phyloP scores from a whole-genome alignment of 2,113 vertebrate genomes.

The Halcyon malimbica region DNA sequence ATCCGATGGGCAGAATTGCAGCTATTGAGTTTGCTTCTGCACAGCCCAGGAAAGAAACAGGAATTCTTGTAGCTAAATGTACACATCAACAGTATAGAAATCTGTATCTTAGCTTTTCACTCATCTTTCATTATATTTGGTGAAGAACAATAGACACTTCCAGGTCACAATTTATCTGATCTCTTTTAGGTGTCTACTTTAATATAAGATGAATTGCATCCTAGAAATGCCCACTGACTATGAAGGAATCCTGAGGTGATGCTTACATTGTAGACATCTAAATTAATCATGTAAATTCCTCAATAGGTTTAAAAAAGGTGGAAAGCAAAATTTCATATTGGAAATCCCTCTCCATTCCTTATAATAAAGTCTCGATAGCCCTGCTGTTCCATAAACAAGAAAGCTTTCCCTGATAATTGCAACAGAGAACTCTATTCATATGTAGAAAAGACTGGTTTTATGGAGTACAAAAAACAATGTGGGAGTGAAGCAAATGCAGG shows the following conservation, averaged over 20 bases:
- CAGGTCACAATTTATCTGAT: not conserved
- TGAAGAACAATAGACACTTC: not conserved
- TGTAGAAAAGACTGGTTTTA: not conserved
- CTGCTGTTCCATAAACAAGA: not conserved
- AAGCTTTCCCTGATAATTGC: not conserved
- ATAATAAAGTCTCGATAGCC: not conserved
- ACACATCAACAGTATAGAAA: not conserved
- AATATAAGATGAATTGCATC: not conserved
- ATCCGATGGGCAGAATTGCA: not conserved
- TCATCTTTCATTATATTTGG: not conserved
- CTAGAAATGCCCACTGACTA: not conserved
- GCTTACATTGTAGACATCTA: not conserved
- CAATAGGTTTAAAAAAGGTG: not conserved
- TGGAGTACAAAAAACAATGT: not conserved
- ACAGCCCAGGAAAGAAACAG: not conserved
- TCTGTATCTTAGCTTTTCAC: not conserved
- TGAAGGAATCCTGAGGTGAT: not conserved
- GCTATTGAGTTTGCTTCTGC: not conserved
- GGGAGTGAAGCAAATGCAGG: not conserved
- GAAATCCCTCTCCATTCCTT: not conserved
- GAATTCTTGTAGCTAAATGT: not conserved
- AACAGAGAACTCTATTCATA: not conserved
- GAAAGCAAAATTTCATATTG: not conserved
- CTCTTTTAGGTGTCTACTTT: not conserved
- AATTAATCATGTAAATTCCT: not conserved